Percentiles rank a stretch among this genome's conserved stretches.
phyloP scores from a whole-genome alignment of 2,797 vertebrate genomes.

The Sebastes vulpes region DNA sequence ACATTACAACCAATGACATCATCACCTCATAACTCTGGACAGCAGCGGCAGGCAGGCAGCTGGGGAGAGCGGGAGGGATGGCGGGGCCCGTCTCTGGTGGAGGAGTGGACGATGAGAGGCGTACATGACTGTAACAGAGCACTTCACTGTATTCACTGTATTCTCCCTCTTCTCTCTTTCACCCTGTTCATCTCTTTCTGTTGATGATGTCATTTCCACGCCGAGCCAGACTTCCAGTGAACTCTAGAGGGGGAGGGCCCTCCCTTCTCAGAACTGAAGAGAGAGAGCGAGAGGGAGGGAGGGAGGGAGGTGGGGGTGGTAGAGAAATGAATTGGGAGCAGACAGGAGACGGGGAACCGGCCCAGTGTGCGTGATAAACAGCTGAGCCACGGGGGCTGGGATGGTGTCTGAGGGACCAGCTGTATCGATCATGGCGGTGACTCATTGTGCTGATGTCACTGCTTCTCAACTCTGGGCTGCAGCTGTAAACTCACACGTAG shows the following conservation, averaged over 20 bases:
- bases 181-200: constrained; percentile 41
- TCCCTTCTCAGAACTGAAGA: constrained; percentile 13
- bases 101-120: constrained; percentile 31
- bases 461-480: constrained; percentile 27
- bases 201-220: constrained; percentile 61
- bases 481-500: constrained; percentile 49
- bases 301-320: not conserved
- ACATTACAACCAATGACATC: constrained; percentile 73
- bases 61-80: constrained; percentile 40
- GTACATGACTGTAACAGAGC: constrained; percentile 58
- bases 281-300: not conserved
- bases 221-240: constrained; percentile 50
- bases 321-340: constrained; percentile 15
- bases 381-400: constrained; percentile 32
- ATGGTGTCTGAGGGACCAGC: constrained; percentile 50
- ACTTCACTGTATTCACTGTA: constrained; percentile 39
- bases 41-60: constrained; percentile 59
- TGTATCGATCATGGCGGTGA: constrained; percentile 62
- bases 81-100: constrained; percentile 33
- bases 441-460: constrained; percentile 57
- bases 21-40: constrained; percentile 55
- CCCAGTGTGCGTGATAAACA: constrained; percentile 40
- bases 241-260: constrained; percentile 16
- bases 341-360: constrained; percentile 18
- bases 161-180: constrained; percentile 8